phyloP scores from a whole-genome alignment of 1,140 invertebrate species.

The Plodia interpunctella region DNA sequence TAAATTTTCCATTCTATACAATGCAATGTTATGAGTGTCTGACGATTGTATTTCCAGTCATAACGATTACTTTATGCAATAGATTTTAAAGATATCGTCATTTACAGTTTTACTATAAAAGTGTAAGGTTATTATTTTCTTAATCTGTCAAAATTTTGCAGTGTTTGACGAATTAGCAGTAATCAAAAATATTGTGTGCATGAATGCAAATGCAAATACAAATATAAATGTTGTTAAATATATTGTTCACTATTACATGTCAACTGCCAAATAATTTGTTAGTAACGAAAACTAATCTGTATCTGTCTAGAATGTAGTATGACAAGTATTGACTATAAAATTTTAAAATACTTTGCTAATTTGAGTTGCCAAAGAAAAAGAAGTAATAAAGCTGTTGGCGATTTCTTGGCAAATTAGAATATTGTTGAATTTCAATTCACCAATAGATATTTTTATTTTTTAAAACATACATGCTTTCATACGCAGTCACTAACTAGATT shows the following conservation, averaged over 20 bases:
- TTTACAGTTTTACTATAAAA: constrained; percentile 1
- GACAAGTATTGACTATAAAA: too few relatives aligned
- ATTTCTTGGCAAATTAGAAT: too few relatives aligned
- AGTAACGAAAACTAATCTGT: background rate
- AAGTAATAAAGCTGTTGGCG: too few relatives aligned
- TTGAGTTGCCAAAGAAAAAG: too few relatives aligned
- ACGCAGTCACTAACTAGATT: too few relatives aligned
- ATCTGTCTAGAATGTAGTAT: too few relatives aligned
- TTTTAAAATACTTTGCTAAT: too few relatives aligned
- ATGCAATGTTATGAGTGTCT: constrained; percentile 3
- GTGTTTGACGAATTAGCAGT: background rate
- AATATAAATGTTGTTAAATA: background rate
- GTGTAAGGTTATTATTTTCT: background rate
- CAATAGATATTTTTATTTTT: too few relatives aligned
- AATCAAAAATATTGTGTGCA: background rate
- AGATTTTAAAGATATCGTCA: background rate
- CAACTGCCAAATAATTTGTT: background rate
- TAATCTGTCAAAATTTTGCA: background rate
- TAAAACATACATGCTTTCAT: too few relatives aligned
- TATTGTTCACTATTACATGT: background rate
- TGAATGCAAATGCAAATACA: background rate
- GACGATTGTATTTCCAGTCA: background rate
- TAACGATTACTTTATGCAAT: background rate
- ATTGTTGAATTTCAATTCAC: too few relatives aligned
- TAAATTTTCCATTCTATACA: constrained; percentile 7